A percentile compares a stretch with the other conserved stretches of the same genome.
Conservation (phyloP, 2,888 invertebrate genomes). For the Philopedon plagiatum region DNA sequence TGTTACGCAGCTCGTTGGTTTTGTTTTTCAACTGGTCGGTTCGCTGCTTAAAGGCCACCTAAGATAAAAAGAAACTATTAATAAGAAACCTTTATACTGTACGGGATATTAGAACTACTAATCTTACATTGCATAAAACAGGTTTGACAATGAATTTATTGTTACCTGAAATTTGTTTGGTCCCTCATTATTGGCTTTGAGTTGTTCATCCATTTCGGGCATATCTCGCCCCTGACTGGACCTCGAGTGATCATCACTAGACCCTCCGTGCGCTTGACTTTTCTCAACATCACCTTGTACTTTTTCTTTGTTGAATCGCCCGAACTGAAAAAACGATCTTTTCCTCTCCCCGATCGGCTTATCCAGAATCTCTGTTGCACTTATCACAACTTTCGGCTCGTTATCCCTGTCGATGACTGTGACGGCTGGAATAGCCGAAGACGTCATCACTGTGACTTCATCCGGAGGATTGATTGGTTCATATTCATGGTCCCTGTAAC, state of each 20-base stretch:
- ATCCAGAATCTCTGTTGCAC: slow-evolving; percentile 41
- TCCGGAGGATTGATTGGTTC: slow-evolving; percentile 85
- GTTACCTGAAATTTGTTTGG: slow-evolving; percentile 40
- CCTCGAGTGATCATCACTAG: not conserved
- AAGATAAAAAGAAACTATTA: slow-evolving; percentile 44
- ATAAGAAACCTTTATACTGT: too few species aligned
- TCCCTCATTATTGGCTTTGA: slow-evolving; percentile 38
- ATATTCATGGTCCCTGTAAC: slow-evolving; percentile 92
- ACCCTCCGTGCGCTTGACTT: not conserved
- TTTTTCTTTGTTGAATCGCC: slow-evolving; percentile 10
- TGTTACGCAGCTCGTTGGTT: slow-evolving; percentile 77
- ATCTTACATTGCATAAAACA: too few species aligned
- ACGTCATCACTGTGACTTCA: slow-evolving; percentile 63
- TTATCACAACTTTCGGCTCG: slow-evolving; percentile 45
- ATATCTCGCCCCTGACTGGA: not conserved
- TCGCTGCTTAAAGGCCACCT: slow-evolving; percentile 54
- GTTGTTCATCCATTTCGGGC: slow-evolving; percentile 62
- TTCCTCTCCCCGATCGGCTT: slow-evolving; percentile 34
- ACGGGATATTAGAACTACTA: too few species aligned
- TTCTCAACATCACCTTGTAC: not conserved
- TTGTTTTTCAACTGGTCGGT: slow-evolving; percentile 71
- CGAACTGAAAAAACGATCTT: slow-evolving; percentile 42
- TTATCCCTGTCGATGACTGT: slow-evolving; percentile 75
- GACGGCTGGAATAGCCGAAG: slow-evolving; percentile 48
- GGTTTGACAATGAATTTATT: too few species aligned